phyloP scores from a whole-genome alignment of 2,888 invertebrate genomes.

The Julus scandinavius region DNA sequence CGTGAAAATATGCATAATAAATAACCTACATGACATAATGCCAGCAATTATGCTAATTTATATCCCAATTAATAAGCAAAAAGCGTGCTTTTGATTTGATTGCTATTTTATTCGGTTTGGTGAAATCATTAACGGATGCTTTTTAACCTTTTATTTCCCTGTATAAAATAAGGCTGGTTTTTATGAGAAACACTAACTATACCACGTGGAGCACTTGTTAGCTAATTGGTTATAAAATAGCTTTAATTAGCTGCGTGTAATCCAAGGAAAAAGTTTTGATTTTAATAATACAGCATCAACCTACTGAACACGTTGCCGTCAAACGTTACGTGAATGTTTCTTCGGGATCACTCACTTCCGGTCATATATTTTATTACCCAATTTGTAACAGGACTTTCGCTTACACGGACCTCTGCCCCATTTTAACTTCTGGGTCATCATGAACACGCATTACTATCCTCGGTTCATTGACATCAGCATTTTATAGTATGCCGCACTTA shows the following conservation, averaged over 20 bases:
- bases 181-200: not conserved
- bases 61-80: not conserved
- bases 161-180: not conserved
- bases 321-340: not conserved
- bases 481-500: not conserved
- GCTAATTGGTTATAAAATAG: conserved; percentile 37
- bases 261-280: conserved; percentile 6
- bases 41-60: not conserved
- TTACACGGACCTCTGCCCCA: not conserved
- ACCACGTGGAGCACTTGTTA: not conserved
- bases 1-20: not conserved
- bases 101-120: not conserved
- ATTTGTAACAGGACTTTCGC: not conserved
- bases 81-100: not conserved
- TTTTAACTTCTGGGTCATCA: not conserved
- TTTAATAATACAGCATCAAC: not conserved
- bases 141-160: not conserved
- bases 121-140: not conserved
- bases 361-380: not conserved
- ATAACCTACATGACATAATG: not conserved
- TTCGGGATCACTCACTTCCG: not conserved
- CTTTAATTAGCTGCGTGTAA: not conserved
- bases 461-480: not conserved
- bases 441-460: not conserved
- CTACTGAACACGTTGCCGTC: not conserved